Base-by-base conservation (phyloP, 2,888 invertebrate species). In the Gasteruption jaculator region DNA sequence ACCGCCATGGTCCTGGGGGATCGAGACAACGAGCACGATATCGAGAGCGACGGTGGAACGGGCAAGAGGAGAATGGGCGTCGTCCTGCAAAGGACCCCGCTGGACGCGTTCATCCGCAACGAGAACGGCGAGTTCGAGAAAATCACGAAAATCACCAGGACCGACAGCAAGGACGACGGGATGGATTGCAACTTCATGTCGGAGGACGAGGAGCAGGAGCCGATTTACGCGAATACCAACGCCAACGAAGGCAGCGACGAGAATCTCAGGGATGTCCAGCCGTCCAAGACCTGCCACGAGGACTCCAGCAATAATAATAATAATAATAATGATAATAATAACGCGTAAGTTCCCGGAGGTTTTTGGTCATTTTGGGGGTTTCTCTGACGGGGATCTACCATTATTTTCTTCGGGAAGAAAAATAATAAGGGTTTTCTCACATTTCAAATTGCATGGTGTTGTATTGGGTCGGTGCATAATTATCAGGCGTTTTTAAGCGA, bases 111-210 rank as follows among this genome's bases (percentile, higher is more conserved):
- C 10, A 43, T 33, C 10, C 18, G 18, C 2, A 25, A 18, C 3
- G 38, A 10, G 4, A 10, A 15, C 3, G 45, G 46, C 0, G 10
- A 32, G 21, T 34, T 39, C 12, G 50, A 43, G 14, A 6, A 38
- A 14, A 36, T 46, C 43, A 40, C 33, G 10, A 46, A 37, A 27
- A 66, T 66, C 15, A 43, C 57, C 7, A 55, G 67, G 15, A 60
- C 61, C 4, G 63, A 66, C 22, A 68, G 65, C 45, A 68, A 68
- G 29, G 69, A 71, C 45, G 68, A 66, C 31, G 70, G 68, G 6
- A 61, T 70, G 64, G 68, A 68, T 37, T 69, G 68, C 35, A 68
- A 65, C 39, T 68, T 63, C 24, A 58, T 52, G 3, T 66, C 65
- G 8, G 68, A 65, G 24, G 68, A 66, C 24, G 65, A 66, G 15